Percentiles rank a stretch among this genome's conserved stretches.
phyloP scores from a whole-genome alignment of 2,797 vertebrate genomes.

The Mus caroli region DNA sequence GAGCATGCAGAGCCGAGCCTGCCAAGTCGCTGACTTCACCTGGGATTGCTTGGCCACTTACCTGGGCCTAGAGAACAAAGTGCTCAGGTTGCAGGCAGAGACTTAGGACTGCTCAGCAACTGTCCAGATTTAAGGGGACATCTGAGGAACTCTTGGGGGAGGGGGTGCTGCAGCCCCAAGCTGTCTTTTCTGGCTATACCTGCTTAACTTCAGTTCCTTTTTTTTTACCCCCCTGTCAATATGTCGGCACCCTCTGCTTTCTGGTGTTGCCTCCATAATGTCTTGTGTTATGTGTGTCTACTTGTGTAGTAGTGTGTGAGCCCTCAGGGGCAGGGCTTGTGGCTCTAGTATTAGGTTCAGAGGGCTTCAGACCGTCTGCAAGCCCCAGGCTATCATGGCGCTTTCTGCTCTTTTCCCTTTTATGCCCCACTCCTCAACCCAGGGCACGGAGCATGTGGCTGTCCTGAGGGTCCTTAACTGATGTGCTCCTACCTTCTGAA shows the following conservation, averaged over 20 bases:
- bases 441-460: constrained; percentile 84
- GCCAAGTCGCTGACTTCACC: constrained; percentile 77
- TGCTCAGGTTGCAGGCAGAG: constrained; percentile 77
- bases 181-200: constrained; percentile 70
- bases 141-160: constrained; percentile 68
- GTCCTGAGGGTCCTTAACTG: constrained; percentile 79
- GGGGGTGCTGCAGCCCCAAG: constrained; percentile 52
- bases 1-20: constrained; percentile 78
- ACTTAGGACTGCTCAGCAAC: constrained; percentile 70
- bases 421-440: not conserved
- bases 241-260: constrained; percentile 59
- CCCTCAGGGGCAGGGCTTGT: constrained; percentile 83
- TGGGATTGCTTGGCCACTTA: constrained; percentile 76
- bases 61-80: constrained; percentile 77
- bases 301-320: constrained; percentile 83
- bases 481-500: constrained; percentile 71
- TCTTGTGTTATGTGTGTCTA: constrained; percentile 73
- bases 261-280: constrained; percentile 76
- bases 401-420: constrained; percentile 9
- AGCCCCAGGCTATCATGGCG: constrained; percentile 65
- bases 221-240: constrained; percentile 16
- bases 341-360: constrained; percentile 78
- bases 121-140: constrained; percentile 73
- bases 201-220: constrained; percentile 76
- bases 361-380: constrained; percentile 61